Base-by-base conservation (phyloP, 2,888 invertebrate species). In the Xanthorhoe spadicearia region DNA sequence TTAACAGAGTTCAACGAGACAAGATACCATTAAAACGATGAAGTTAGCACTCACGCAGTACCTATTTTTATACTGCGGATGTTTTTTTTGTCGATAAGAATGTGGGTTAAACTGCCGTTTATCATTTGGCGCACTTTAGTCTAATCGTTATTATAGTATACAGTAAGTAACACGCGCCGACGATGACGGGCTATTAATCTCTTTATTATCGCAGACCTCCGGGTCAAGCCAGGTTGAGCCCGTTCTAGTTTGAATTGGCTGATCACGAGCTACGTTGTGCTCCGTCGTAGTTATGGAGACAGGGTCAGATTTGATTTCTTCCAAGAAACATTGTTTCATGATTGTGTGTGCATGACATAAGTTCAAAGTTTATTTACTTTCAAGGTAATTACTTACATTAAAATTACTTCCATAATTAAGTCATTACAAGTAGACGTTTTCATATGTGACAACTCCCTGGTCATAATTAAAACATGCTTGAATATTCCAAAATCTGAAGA, bases 191-290 rank as follows among this genome's bases (percentile, higher is more conserved):
- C 55, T 58, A 57, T 61, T 61, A 70, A 67, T 71, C 67, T 70
- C 61, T 32, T 13, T 38, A 48, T 64, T 68, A 70, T 69, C 66
- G 17, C 8, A 18, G 57, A 72, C 70, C 72, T 66, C 66, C 43
- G 73, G 84, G 86, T 83, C 81, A 82, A 48, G 56, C 66, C 55
- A 59, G 77, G 73, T 79, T 81, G 73, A 80, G 72, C 74, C 53
- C 15, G 62, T 68, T 74, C 84, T 65, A 70, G 83, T 74, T 73
- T n/a, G 1, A 73, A 77, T 83, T 76, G 70, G 87, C 74, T 81
- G 51, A 79, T 76, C 84, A 86, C 83, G 84, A 83, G 83, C 83
- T 77, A 67, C 72, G 77, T 74, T 43, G 2, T 73, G 73, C 18
- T 66, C 64, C 64, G 61, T 52, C 64, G 61, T 58, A 69, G 63